phyloP scores from a whole-genome alignment of 2,113 vertebrate species.

The Galeopterus variegatus region DNA sequence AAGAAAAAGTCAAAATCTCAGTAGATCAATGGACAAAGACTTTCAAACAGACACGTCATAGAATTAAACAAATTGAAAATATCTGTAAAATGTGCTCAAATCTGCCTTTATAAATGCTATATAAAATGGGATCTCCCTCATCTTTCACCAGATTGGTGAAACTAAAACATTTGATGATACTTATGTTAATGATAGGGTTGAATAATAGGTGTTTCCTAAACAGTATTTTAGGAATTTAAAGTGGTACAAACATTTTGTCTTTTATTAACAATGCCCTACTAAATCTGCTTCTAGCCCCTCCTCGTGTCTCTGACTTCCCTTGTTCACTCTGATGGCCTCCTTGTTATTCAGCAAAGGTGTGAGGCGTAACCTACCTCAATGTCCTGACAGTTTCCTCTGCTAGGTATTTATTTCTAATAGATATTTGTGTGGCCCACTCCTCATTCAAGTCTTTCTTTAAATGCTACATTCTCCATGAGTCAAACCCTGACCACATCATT shows the following conservation, averaged over 20 bases:
- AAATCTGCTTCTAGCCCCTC: not conserved
- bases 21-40: not conserved
- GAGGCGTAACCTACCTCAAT: not conserved
- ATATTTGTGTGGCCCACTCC: too few species aligned
- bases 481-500: not conserved
- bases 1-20: not conserved
- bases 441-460: not conserved
- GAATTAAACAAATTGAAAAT: not conserved
- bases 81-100: not conserved
- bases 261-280: not conserved
- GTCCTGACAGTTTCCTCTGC: not conserved
- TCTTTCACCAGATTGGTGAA: not conserved
- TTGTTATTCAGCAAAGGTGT: not conserved
- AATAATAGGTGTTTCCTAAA: not conserved
- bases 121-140: not conserved
- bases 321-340: not conserved
- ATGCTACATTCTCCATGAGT: not conserved
- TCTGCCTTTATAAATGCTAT: not conserved
- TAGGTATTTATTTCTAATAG: not conserved
- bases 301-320: not conserved
- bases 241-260: rapidly evolving
- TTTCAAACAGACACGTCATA: not conserved
- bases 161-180: not conserved
- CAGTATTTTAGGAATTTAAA: not conserved
- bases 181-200: not conserved